Conservation (phyloP, 2,888 invertebrate species). For the Sesamia inferens region DNA sequence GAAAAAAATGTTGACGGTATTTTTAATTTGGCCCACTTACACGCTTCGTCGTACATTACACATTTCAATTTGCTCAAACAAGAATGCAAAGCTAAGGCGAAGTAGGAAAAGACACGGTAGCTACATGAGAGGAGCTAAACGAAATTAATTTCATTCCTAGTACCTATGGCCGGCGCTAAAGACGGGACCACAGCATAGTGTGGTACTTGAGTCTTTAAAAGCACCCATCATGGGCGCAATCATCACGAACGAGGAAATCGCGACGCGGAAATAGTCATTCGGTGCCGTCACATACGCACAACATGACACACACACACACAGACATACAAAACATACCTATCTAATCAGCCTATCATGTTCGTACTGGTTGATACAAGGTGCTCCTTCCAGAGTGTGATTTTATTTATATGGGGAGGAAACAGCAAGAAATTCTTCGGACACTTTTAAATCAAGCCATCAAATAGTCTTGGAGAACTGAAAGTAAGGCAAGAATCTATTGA, state of each 20-base stretch:
- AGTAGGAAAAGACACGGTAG: background rate
- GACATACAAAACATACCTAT: too few species aligned
- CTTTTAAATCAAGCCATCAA: too few species aligned
- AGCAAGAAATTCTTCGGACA: too few species aligned
- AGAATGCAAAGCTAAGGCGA: background rate
- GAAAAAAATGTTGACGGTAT: background rate
- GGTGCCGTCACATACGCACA: background rate
- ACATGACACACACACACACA: background rate
- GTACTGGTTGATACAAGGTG: background rate
- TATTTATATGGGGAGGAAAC: background rate
- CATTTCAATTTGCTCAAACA: background rate
- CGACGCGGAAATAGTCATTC: background rate
- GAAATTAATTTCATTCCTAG: background rate
- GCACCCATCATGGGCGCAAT: background rate
- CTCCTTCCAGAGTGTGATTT: background rate
- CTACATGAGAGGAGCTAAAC: background rate
- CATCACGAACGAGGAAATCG: background rate
- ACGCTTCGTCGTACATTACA: background rate
- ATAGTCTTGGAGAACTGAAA: too few species aligned
- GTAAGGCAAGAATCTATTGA: too few species aligned
- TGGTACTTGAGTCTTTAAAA: background rate
- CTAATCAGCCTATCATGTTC: background rate
- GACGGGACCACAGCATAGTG: background rate
- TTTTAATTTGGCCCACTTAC: background rate
- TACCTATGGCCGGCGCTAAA: too few species aligned